Conservation (phyloP, 1,140 invertebrate species). For the Bombus terrestris region DNA sequence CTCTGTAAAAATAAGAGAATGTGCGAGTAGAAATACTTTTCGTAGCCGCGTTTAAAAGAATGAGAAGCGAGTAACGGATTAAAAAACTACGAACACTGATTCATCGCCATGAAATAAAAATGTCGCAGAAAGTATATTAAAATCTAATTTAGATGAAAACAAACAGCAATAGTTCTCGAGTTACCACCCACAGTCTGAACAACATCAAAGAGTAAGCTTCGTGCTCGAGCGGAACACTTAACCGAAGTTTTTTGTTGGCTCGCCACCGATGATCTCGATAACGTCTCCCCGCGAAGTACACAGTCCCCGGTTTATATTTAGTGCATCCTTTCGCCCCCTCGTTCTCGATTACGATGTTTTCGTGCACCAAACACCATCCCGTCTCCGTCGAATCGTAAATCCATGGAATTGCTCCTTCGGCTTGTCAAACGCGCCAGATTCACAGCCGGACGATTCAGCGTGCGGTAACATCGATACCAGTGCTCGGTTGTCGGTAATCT, state of each 20-base stretch:
- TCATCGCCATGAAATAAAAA: background rate
- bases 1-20: too few species aligned
- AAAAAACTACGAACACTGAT: background rate
- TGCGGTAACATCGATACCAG: constrained; percentile 18
- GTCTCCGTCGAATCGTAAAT: constrained; percentile 36
- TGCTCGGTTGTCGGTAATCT: constrained; percentile 15
- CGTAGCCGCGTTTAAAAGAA: background rate
- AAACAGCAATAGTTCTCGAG: constrained; percentile 1
- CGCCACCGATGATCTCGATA: constrained; percentile 48
- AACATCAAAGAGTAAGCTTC: constrained; percentile 36
- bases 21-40: background rate
- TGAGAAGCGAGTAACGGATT: background rate
- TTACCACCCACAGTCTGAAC: constrained; percentile 37
- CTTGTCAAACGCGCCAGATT: constrained; percentile 44
- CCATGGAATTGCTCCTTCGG: constrained; percentile 2
- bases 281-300: constrained; percentile 30
- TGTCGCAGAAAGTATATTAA: background rate
- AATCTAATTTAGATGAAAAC: constrained; percentile 13
- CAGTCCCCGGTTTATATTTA: constrained; percentile 55
- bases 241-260: constrained; percentile 16
- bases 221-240: constrained; percentile 16
- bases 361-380: constrained; percentile 13
- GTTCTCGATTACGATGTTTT: constrained; percentile 47
- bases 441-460: background rate
- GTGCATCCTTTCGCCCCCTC: constrained; percentile 29